phyloP scores from a whole-genome alignment of 1,140 invertebrate genomes.

The Anoplolepis gracilipes region DNA sequence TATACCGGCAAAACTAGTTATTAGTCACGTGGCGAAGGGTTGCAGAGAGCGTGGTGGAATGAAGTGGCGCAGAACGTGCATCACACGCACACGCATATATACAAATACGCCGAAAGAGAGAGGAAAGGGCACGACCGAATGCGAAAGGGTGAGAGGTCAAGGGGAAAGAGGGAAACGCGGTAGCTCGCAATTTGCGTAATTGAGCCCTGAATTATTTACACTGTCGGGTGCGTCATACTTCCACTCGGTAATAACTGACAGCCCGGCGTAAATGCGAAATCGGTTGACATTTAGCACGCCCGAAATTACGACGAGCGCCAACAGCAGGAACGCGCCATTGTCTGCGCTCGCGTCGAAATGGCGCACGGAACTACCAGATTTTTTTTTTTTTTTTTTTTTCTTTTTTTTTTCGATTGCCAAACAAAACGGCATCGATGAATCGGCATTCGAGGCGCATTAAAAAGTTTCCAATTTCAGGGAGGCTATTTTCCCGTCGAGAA shows the following conservation, averaged over 20 bases:
- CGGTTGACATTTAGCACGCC: slow-evolving; percentile 74
- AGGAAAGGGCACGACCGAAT: slow-evolving; percentile 33
- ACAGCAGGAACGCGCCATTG: slow-evolving; percentile 54
- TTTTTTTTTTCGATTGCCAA: neutral
- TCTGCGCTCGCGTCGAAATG: slow-evolving; percentile 31
- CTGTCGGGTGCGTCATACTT: slow-evolving; percentile 84
- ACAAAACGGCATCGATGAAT: neutral
- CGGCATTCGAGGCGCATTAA: slow-evolving; percentile 28
- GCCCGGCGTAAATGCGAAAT: slow-evolving; percentile 72
- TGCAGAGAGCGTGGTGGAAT: slow-evolving; percentile 55
- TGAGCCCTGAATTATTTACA: slow-evolving; percentile 86
- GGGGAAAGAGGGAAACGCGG: slow-evolving; percentile 56
- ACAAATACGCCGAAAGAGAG: neutral
- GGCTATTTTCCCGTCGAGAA: slow-evolving; percentile 13
- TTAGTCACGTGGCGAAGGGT: slow-evolving; percentile 66
- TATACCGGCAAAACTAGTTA: slow-evolving; percentile 74
- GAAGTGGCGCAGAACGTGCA: slow-evolving; percentile 72
- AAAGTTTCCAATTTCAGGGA: slow-evolving; percentile 35
- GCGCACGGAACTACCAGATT: neutral
- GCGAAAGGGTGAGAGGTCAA: slow-evolving; percentile 49
- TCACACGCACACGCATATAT: slow-evolving; percentile 19
- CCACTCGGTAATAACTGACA: slow-evolving; percentile 81
- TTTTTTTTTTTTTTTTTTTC: slow-evolving; percentile 23
- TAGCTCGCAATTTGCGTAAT: slow-evolving; percentile 84
- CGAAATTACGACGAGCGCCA: slow-evolving; percentile 65